Evolutionary conservation across 2,888 invertebrate species (phyloP), one percentile per base, ranked within the genome.

Genomic region (Sycophila texana): DNA sequence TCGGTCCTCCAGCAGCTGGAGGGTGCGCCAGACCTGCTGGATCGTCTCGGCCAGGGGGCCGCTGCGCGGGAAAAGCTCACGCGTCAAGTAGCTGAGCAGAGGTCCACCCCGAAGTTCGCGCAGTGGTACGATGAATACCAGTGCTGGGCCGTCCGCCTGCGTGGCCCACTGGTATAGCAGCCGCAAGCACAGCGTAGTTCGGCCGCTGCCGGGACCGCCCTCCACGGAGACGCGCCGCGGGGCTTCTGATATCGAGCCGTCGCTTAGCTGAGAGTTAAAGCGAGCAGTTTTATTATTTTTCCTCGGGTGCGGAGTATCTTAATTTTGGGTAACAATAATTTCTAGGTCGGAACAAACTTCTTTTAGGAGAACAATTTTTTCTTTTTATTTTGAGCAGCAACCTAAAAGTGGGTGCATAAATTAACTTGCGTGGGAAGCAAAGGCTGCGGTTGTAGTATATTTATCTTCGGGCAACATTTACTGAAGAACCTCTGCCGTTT

Each of bases 151-250:
- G 30, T 91, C 90, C 10, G 91, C 91, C 82, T 92, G 91, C 53
- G 91, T 91, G 2, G 92, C 92, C 93, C 93, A 93, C 7, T 92
- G 92, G 85, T 92, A 91, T 14, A 92, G 89, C n/a, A 92, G 88
- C 49, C 92, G 90, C 58, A 92, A 88, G 63, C 91, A 91, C 10
- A 92, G 87, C 16, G 92, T 91, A 49, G 92, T 92, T 81, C 92
- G 91, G 47, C 92, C 92, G 75, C 91, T 91, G 85, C 92, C 92
- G 63, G 92, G 89, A 58, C 92, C 92, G 63, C 92, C 92, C 85
- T 92, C 92, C 16, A 93, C 88, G 57, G 92, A 90, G 65, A 92
- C 91, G 18, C 92, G 90, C 22, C 92, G 88, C 1, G 92, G 92
- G 12, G 92, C 91, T 82, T 92, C 92, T 58, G 92, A 87, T 30